Evolutionary conservation across 1,140 invertebrate genomes (phyloP), one percentile per base, ranked within the genome.

Genomic region (Linepithema humile): DNA sequence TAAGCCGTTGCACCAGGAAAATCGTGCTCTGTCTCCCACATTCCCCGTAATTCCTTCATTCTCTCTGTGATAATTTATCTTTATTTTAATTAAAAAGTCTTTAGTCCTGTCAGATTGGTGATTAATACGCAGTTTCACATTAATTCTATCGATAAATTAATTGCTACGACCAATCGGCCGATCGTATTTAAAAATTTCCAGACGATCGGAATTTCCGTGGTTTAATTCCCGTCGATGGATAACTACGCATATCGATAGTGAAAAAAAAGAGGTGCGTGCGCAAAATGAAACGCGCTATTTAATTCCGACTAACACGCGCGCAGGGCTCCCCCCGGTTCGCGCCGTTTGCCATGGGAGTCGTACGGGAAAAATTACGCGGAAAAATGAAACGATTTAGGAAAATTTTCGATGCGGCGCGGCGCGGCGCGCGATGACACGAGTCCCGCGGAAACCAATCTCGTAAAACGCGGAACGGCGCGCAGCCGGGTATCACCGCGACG

Each of bases 221-320:
- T 62, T 69, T 35, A 64, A 64, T 50, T 53, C 26, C 75, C 62
- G 17, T 20, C 64, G 75, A 70, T n/a, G 38, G 64, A 70, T 80
- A 80, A 80, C 62, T 55, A 32, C 48, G 48, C 50, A 64, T 69
- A 80, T 80, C 75, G 50, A 80, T 70, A 55, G 35, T 62, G 64
- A n/a, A 70, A 32, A 48, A 32, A 55, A n/a, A 35, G 59, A 64
- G 40, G 40, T 32, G 57, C 48, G 62, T 55, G 75, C 23, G 62
- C 75, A 80, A 80, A 80, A 45, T 48, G 64, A 69, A 80, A 80
- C 75, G 75, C 64, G 64, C 75, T 80, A 80, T 80, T 80, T 80
- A 69, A 80, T 80, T 70, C 35, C 75, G 35, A 55, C 9, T 45
- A 20, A 35, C 45, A 53, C 45, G n/a, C 62, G 64, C 45, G 32